Evolutionary conservation across 2,113 vertebrate genomes (phyloP).

Genomic region (Boulengeromyrus knoepffleri): DNA sequence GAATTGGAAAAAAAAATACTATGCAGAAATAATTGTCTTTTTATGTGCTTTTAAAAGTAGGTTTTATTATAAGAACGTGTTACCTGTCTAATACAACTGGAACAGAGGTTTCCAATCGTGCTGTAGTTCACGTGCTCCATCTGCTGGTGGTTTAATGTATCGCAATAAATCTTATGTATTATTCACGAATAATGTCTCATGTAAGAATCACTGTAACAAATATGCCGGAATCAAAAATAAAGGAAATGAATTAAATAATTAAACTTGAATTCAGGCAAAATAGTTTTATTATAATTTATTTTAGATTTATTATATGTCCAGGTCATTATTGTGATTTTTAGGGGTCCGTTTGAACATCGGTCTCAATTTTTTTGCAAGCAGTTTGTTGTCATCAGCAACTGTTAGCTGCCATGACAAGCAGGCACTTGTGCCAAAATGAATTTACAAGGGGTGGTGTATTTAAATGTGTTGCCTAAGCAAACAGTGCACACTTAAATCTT

Average conservation of each 20-base stretch:
- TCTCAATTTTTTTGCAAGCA: neutral
- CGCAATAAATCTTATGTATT: neutral
- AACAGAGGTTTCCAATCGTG: neutral
- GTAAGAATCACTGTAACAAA: neutral
- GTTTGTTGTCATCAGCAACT: neutral
- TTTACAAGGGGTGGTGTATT: neutral
- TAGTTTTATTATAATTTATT: neutral
- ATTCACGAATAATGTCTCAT: neutral
- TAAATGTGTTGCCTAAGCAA: neutral
- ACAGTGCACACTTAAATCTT: neutral
- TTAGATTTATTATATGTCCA: neutral
- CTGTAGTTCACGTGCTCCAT: neutral
- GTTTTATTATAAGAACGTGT: neutral
- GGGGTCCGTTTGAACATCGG: neutral
- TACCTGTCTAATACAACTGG: neutral
- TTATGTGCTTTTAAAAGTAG: neutral
- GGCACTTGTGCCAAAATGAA: neutral
- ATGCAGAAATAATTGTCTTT: neutral
- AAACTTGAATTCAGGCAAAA: neutral
- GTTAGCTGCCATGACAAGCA: neutral
- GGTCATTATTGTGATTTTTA: neutral
- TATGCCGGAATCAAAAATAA: neutral
- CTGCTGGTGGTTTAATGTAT: conserved; percentile 6
- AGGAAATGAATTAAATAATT: neutral
- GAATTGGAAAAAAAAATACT: neutral